Evolutionary conservation across 2,797 vertebrate genomes (phyloP).

Genomic region (Rhinoraja longicauda): DNA sequence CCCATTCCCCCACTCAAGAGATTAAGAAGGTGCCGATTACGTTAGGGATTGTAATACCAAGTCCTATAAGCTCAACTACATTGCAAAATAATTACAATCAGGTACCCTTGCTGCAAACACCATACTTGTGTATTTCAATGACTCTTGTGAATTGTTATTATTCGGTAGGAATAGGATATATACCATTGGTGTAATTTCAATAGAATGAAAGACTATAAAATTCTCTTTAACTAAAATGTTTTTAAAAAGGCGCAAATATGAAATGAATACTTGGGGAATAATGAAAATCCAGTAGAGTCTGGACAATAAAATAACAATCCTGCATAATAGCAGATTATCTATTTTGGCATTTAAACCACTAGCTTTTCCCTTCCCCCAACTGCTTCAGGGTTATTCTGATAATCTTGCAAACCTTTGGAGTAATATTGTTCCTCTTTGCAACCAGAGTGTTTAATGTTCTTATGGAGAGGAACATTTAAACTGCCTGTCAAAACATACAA

Average conservation of each 20-base stretch:
- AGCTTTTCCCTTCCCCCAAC: neutral
- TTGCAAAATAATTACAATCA: constrained; percentile 1
- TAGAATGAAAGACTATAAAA: neutral
- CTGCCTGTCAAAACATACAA: neutral
- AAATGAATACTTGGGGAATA: neutral
- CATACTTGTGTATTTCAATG: neutral
- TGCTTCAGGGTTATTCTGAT: neutral
- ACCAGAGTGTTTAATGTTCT: neutral
- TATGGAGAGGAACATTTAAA: neutral
- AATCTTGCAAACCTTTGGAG: neutral
- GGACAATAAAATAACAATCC: constrained; percentile 24
- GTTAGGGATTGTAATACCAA: too few species aligned
- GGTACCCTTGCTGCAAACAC: neutral
- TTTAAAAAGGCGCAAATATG: neutral
- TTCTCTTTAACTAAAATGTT: neutral
- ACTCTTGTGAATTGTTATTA: constrained; percentile 3
- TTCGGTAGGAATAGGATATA: neutral
- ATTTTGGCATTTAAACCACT: constrained; percentile 15
- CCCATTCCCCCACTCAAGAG: too few species aligned
- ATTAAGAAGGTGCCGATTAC: too few species aligned
- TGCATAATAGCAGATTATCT: constrained; percentile 18
- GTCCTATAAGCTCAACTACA: too few species aligned
- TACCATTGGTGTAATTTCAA: neutral
- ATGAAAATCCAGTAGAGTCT: neutral
- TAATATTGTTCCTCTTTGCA: constrained; percentile 5